A percentile compares a stretch with the other conserved stretches of the same genome.
Conservation (phyloP, 2,113 vertebrate genomes). For the Melospiza melodia region DNA sequence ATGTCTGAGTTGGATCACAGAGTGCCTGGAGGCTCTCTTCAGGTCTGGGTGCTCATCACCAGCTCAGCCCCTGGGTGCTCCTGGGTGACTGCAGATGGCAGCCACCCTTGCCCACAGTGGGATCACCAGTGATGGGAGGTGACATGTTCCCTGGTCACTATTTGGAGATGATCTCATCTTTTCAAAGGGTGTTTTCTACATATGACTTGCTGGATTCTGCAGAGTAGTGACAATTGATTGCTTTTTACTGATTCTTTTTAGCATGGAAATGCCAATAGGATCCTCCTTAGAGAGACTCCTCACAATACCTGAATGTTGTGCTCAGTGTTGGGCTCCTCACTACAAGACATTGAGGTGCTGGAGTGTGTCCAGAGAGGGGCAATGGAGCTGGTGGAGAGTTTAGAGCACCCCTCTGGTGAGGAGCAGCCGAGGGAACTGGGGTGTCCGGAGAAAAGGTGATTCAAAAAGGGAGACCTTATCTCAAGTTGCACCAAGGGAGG, state of each 20-base stretch:
- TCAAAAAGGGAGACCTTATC: background rate
- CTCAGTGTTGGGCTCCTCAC: background rate
- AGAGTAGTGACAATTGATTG: background rate
- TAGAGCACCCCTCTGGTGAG: background rate
- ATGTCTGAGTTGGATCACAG: background rate
- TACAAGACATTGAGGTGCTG: background rate
- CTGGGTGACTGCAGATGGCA: background rate
- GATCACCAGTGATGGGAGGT: background rate
- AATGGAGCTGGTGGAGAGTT: background rate
- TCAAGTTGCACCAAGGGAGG: background rate
- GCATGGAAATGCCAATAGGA: background rate
- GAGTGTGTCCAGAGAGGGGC: background rate
- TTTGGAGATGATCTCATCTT: background rate
- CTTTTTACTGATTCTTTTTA: background rate
- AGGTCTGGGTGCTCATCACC: background rate
- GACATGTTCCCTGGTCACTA: background rate
- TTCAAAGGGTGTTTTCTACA: background rate
- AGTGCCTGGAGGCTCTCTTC: fast-evolving
- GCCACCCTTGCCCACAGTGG: background rate
- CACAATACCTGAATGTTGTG: background rate
- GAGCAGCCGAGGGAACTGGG: background rate
- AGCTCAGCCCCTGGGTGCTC: background rate
- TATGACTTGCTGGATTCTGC: background rate
- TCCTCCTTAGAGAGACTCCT: background rate
- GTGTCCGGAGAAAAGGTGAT: background rate